Conservation (phyloP, 2,113 vertebrate genomes). For the Enhydra lutris region DNA sequence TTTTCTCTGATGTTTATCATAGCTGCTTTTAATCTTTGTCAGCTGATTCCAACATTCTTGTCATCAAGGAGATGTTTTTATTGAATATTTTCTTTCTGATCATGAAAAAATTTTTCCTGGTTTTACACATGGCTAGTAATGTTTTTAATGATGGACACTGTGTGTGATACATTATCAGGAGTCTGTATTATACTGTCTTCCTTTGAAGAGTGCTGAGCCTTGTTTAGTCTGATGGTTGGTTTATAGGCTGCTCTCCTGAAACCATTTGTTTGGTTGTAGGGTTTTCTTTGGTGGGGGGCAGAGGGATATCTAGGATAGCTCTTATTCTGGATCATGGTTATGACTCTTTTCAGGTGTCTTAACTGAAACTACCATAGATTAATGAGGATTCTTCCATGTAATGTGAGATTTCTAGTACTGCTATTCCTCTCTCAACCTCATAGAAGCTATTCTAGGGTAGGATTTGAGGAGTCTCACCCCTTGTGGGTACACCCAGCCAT, state of each 20-base stretch:
- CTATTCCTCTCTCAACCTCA: neutral
- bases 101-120: too few relatives aligned
- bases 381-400: neutral
- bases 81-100: neutral
- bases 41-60: neutral
- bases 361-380: neutral
- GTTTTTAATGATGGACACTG: accelerated
- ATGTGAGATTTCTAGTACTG: neutral
- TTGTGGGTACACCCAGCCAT: accelerated
- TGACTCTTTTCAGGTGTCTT: neutral
- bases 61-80: accelerated
- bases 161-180: neutral
- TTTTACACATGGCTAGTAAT: neutral
- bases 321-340: too few relatives aligned
- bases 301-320: neutral
- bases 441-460: neutral
- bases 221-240: neutral
- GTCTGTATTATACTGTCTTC: neutral
- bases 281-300: neutral
- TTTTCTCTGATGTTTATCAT: neutral
- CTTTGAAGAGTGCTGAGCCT: neutral
- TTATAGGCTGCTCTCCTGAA: too few relatives aligned
- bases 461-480: neutral
- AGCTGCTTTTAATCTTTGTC: neutral
- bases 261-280: neutral